A percentile compares a stretch with the other conserved stretches of the same genome.
Evolutionary conservation across 53 echinoderm and acorn worm genomes (phyloP).

Genomic region (Patiria pectinifera): DNA sequence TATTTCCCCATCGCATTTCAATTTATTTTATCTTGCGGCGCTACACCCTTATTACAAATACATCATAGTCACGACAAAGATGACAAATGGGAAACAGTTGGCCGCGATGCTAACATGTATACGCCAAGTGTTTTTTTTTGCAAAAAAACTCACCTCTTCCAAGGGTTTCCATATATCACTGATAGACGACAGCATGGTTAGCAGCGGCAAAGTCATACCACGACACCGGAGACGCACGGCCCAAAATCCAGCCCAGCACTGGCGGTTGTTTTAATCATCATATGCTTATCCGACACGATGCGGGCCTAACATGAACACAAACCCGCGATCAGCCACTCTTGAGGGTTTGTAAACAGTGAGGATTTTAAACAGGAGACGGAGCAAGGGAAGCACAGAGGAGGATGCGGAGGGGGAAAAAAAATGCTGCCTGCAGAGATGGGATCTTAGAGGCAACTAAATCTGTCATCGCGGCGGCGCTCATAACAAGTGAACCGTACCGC

Average conservation of each 20-base stretch:
- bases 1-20: neutral
- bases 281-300: neutral
- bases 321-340: neutral
- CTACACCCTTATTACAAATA: neutral
- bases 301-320: neutral
- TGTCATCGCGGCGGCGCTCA: conserved; percentile 40
- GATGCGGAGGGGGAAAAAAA: neutral
- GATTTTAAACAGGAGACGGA: neutral
- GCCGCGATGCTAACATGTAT: neutral
- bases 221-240: neutral
- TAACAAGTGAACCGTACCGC: conserved; percentile 48
- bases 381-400: neutral
- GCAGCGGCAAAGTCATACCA: conserved; percentile 34
- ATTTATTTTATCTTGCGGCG: neutral
- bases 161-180: conserved; percentile 63
- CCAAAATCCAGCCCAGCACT: neutral
- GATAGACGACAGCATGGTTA: conserved; percentile 48
- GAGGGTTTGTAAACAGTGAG: neutral
- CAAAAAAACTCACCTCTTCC: conserved; percentile 40
- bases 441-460: conserved; percentile 23
- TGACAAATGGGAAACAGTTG: conserved; percentile 13
- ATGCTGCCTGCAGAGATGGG: neutral
- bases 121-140: no score
- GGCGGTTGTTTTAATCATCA: neutral
- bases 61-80: neutral